Conservation (phyloP, 2,888 invertebrate genomes). For the Aleiodes leptofemur region DNA sequence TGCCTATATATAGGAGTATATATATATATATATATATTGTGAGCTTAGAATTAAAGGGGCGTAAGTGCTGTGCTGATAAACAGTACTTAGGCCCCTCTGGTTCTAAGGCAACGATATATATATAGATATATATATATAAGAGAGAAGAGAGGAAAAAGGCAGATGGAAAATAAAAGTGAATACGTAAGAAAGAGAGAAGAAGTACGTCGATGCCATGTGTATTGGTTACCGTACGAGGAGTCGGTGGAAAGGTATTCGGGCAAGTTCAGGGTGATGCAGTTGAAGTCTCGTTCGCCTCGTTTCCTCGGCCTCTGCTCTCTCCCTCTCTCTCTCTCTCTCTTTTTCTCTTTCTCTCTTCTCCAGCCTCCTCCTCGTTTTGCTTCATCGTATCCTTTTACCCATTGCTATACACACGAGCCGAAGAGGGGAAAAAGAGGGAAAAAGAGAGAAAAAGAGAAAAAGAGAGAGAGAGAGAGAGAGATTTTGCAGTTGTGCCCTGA, state of each 20-base stretch:
- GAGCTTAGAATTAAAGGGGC: no score
- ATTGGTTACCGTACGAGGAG: constrained; percentile 54
- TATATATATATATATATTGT: background rate
- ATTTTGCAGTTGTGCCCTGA: constrained; percentile 35
- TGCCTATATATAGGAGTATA: constrained; percentile 43
- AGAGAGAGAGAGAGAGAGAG: background rate
- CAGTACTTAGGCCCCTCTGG: no score
- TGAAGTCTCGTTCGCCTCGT: constrained; percentile 50
- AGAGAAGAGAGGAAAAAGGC: constrained; percentile 16
- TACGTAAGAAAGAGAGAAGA: constrained; percentile 39
- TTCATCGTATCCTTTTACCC: constrained; percentile 30
- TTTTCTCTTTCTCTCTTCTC: no score
- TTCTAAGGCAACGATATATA: no score
- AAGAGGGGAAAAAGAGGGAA: constrained; percentile 5
- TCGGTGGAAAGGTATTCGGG: constrained; percentile 67
- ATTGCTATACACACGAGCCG: constrained; percentile 7
- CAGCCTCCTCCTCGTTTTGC: constrained; percentile 18
- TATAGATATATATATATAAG: constrained; percentile 7
- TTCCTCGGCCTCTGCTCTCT: constrained; percentile 35
- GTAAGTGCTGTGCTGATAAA: no score
- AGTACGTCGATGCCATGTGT: constrained; percentile 64
- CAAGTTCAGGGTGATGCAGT: constrained; percentile 69
- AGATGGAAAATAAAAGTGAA: constrained; percentile 31
- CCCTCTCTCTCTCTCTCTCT: no score
- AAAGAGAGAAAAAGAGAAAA: no score